phyloP scores from a whole-genome alignment of 2,888 invertebrate species.

The Eupeodes latifasciatus region DNA sequence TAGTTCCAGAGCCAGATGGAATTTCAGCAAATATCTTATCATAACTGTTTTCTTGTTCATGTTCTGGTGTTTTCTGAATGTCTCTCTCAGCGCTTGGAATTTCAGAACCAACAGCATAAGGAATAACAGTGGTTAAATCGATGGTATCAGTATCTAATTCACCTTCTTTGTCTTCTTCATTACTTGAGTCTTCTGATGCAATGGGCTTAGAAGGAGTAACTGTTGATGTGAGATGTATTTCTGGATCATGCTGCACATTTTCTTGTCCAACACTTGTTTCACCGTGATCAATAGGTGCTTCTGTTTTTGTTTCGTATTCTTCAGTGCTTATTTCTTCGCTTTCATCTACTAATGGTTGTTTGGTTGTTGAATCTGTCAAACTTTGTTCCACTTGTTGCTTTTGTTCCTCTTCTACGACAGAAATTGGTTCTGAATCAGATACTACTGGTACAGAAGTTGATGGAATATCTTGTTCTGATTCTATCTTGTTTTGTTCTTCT shows the following conservation, averaged over 20 bases:
- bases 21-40: not conserved
- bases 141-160: conserved; percentile 28
- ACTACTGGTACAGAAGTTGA: conserved; percentile 1
- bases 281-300: conserved; percentile 39
- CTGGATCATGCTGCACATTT: not conserved
- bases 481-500: not conserved
- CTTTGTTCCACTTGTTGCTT: conserved; percentile 56
- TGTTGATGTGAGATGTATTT: not conserved
- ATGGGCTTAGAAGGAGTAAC: conserved; percentile 48
- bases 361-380: not conserved
- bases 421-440: not conserved
- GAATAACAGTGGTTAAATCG: conserved; percentile 40
- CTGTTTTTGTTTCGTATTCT: conserved; percentile 26
- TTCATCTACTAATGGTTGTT: not conserved
- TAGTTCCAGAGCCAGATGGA: not conserved
- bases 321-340: conserved; percentile 43
- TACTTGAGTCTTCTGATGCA: conserved; percentile 28
- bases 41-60: not conserved
- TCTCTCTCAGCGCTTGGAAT: conserved; percentile 57
- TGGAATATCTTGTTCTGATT: not conserved
- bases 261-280: conserved; percentile 50
- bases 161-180: conserved; percentile 9
- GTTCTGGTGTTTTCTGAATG: not conserved
- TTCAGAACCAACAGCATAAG: conserved; percentile 35
- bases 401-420: not conserved